Evolutionary conservation across 2,888 invertebrate species (phyloP), one percentile per base, ranked within the genome.

Genomic region (Amblyjoppa fuscipennis): DNA sequence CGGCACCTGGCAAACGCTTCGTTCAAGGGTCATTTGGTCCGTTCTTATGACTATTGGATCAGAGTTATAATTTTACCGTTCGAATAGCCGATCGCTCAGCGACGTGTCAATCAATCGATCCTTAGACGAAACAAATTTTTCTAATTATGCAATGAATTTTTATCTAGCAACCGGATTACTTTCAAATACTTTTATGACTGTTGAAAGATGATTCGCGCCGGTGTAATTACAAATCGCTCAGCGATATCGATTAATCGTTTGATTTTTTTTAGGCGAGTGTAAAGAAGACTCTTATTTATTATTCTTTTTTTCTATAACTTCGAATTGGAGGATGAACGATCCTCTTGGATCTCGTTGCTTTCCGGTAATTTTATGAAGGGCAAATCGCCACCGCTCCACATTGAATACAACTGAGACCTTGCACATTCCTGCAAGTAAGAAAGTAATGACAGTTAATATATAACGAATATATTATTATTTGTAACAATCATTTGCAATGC

Each of bases 361-460:
- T 95, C 95, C 11, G 95, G 94, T 69, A 95, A 90, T 91, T 94
- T 94, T 78, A 94, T 95, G 87, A 95, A 95, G 20, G 94, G 94
- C 86, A 95, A 88, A 86, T 95, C 95, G 68, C 93, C 94, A 75
- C 95, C 94, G 85, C 94, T 94, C 94, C 95, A 95, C 94, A 95
- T 95, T 28, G 94, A 95, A 86, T 95, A 95, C 31, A 95, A 90
- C 79, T 94, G 94, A 71, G 94, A 94, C 84, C 94, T 92, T 53
- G 93, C 91, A 61, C 92, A 91, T 84, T 94, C 94, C 93, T 94
- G 88, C 11, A 88, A 66, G 61, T 38, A 79, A 49, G 5, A 31
- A 5, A 31, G n/a, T 70, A 20, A 41, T 45, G 53, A 45, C 41
- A 16, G 5, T 53, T 41, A 11, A 31, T 49, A 25, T 49, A n/a